A percentile compares a stretch with the other conserved stretches of the same genome.
These are phyloP conservation scores for Prunella fulvescens DNA, from an alignment of 2,113 vertebrate genomes.

Conservation along the genomic window DNA sequence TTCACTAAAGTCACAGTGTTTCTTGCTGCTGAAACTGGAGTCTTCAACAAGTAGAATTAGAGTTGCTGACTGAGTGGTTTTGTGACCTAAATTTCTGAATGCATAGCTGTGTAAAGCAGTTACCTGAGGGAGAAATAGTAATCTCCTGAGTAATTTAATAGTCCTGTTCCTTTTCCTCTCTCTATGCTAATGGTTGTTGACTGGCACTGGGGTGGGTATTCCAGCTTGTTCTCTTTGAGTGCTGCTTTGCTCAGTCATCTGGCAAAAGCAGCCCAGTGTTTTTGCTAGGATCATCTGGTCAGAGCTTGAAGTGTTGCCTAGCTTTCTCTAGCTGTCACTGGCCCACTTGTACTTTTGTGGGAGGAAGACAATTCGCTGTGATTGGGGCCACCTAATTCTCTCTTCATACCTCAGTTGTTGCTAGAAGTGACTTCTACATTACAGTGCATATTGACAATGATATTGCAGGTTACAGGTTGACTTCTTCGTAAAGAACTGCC, in stretches of 20 bases:
- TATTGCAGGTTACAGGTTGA: neutral
- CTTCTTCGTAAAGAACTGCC: neutral
- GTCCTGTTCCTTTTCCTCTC: neutral
- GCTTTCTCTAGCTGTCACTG: neutral
- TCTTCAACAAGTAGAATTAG: neutral
- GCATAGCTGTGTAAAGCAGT: neutral
- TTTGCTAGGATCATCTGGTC: neutral
- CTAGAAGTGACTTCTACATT: neutral
- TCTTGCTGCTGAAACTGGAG: neutral
- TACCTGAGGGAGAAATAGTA: neutral
- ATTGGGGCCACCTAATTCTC: neutral
- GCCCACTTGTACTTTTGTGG: neutral
- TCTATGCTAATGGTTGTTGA: neutral
- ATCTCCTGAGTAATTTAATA: neutral
- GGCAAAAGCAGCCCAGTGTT: neutral
- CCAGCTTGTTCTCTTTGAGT: neutral
- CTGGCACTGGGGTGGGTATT: neutral
- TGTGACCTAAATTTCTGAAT: neutral
- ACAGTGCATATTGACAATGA: neutral
- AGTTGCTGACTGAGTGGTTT: neutral
- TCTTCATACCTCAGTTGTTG: neutral
- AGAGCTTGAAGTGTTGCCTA: neutral
- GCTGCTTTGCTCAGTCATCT: neutral
- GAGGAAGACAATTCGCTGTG: neutral
- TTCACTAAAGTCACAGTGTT: fast-evolving